Evolutionary conservation across 2,888 invertebrate species (phyloP).

Genomic region (Troides aeacus): DNA sequence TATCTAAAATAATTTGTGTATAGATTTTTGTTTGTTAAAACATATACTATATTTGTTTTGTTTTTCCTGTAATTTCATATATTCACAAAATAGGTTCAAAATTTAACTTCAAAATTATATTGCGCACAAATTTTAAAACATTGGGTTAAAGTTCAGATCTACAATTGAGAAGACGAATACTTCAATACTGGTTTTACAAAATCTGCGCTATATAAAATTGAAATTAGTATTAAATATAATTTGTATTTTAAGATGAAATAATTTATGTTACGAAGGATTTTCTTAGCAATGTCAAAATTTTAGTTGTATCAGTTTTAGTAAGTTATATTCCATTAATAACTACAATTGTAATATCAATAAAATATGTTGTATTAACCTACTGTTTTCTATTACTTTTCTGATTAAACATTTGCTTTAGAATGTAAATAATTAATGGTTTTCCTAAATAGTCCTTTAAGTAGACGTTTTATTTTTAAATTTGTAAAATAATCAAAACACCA

Average conservation of each 20-base stretch:
- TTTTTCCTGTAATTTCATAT: conserved; percentile 11
- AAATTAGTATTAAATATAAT: conserved; percentile 30
- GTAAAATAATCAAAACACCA: background rate
- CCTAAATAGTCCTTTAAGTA: too few relatives aligned
- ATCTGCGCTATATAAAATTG: background rate
- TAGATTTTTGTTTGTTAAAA: conserved; percentile 17
- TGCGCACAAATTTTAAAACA: conserved; percentile 38
- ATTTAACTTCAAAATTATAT: conserved; percentile 18
- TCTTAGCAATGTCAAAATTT: conserved; percentile 40
- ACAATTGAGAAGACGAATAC: conserved; percentile 24
- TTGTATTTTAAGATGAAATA: conserved; percentile 20
- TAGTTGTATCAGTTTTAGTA: conserved; percentile 52
- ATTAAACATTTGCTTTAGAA: background rate
- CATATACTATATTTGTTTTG: conserved; percentile 5
- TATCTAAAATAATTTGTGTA: conserved; percentile 26
- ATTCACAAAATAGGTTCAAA: background rate
- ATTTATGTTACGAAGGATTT: conserved; percentile 25
- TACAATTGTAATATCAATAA: conserved; percentile 67
- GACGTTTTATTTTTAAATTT: background rate
- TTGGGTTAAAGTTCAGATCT: background rate
- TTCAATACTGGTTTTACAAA: background rate
- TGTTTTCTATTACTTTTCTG: conserved; percentile 36
- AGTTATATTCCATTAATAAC: conserved; percentile 53
- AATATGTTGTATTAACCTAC: conserved; percentile 56
- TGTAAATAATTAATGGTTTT: background rate